Evolutionary conservation across 2,888 invertebrate species (phyloP).

Genomic region (Thelaira solivaga): DNA sequence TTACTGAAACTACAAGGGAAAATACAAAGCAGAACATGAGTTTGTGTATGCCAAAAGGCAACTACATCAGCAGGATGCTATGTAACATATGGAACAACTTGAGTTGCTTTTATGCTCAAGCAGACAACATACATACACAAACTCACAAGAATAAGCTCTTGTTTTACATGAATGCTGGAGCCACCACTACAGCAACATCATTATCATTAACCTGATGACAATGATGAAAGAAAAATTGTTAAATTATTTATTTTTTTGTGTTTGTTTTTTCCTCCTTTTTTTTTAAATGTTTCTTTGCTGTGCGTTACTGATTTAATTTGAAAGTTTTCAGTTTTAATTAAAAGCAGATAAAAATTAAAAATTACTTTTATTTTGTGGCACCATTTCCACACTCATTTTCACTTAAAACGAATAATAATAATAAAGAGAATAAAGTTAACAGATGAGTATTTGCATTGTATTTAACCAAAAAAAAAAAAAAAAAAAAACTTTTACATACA

Average conservation of each 20-base stretch:
- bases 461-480: neutral
- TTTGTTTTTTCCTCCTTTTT: slow-evolving; percentile 3
- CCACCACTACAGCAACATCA: slow-evolving; percentile 5
- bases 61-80: slow-evolving; percentile 35
- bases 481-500: slow-evolving; percentile 10
- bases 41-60: slow-evolving; percentile 53
- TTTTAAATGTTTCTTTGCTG: neutral
- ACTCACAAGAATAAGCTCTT: neutral
- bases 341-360: slow-evolving; percentile 70
- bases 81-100: slow-evolving; percentile 43
- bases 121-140: neutral
- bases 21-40: slow-evolving; percentile 35
- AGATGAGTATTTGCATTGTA: slow-evolving; percentile 18
- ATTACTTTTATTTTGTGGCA: slow-evolving; percentile 52
- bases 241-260: neutral
- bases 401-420: slow-evolving; percentile 6
- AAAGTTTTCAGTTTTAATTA: slow-evolving; percentile 73
- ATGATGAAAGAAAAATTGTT: slow-evolving; percentile 51
- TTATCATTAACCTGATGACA: slow-evolving; percentile 46
- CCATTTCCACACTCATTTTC: slow-evolving; percentile 26
- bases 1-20: slow-evolving; percentile 10
- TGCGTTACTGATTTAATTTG: slow-evolving; percentile 64
- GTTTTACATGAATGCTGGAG: neutral
- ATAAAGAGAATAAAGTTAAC: neutral
- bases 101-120: slow-evolving; percentile 12